These are phyloP conservation scores for Argya squamiceps DNA, from an alignment of 2,797 vertebrate genomes.

Conservation along the genomic window DNA sequence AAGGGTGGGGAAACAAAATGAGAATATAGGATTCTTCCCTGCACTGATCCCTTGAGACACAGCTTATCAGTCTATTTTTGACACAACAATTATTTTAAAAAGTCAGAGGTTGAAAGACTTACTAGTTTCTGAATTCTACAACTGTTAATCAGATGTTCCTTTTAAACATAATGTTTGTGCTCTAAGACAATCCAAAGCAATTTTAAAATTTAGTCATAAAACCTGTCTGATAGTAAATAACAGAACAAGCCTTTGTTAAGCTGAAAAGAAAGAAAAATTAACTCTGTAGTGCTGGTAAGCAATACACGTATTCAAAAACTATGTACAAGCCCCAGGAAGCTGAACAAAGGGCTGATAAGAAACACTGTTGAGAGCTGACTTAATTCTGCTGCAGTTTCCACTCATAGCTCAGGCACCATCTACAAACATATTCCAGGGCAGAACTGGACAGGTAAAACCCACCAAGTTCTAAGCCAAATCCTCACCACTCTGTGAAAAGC, in stretches of 20 bases:
- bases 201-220: not conserved
- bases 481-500: not conserved
- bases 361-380: not conserved
- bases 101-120: not conserved
- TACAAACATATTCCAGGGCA: not conserved
- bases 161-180: not conserved
- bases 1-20: not conserved
- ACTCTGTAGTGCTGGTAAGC: not conserved
- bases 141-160: not conserved
- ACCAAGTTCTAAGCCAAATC: not conserved
- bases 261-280: not conserved
- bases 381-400: not conserved
- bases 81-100: not conserved
- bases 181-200: not conserved
- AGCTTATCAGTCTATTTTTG: conserved; percentile 45
- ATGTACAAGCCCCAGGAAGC: not conserved
- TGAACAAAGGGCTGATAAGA: not conserved
- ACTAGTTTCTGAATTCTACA: not conserved
- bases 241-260: not conserved
- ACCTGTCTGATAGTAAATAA: not conserved
- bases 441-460: not conserved
- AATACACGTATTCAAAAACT: not conserved
- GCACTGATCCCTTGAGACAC: not conserved
- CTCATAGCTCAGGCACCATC: not conserved
- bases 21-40: not conserved